phyloP scores from a whole-genome alignment of 2,797 vertebrate genomes.

The Protonibea diacanthus region DNA sequence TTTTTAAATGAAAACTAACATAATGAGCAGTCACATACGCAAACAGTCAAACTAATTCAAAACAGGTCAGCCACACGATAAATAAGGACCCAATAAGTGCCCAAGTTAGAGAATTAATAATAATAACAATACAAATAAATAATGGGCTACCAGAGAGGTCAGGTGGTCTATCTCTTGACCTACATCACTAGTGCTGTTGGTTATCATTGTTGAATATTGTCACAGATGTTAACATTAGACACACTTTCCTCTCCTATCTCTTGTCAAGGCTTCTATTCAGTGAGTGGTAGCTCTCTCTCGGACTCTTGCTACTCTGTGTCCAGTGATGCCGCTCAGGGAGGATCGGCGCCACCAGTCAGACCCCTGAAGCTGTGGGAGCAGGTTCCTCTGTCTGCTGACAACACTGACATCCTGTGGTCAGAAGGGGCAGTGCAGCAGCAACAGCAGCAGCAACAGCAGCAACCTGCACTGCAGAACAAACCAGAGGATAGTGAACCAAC shows the following conservation, averaged over 20 bases:
- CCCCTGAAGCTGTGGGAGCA: conserved; percentile 79
- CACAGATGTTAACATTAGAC: not conserved
- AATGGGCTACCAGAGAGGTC: not conserved
- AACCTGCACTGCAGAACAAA: conserved; percentile 53
- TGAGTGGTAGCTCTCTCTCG: conserved; percentile 89
- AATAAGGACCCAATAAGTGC: not conserved
- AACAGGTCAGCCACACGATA: not conserved
- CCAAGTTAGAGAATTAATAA: not conserved
- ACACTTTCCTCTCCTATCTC: conserved; percentile 17
- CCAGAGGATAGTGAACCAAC: conserved; percentile 56
- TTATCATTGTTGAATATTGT: not conserved
- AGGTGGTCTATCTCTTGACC: not conserved
- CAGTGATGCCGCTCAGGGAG: conserved; percentile 82
- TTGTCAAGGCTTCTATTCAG: conserved; percentile 86
- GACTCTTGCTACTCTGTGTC: conserved; percentile 89
- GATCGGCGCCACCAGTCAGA: conserved; percentile 51
- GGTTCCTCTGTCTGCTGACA: conserved; percentile 78
- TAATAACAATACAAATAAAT: not conserved
- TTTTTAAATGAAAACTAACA: not conserved
- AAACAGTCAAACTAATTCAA: too few species aligned
- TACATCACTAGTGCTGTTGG: not conserved
- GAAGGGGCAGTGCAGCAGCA: conserved; percentile 70
- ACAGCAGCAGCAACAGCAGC: conserved; percentile 12
- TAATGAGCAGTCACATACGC: not conserved
- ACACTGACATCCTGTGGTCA: conserved; percentile 82